These are phyloP conservation scores for Diphyllodes magnificus DNA, from an alignment of 2,113 vertebrate genomes.

Conservation along the genomic window DNA sequence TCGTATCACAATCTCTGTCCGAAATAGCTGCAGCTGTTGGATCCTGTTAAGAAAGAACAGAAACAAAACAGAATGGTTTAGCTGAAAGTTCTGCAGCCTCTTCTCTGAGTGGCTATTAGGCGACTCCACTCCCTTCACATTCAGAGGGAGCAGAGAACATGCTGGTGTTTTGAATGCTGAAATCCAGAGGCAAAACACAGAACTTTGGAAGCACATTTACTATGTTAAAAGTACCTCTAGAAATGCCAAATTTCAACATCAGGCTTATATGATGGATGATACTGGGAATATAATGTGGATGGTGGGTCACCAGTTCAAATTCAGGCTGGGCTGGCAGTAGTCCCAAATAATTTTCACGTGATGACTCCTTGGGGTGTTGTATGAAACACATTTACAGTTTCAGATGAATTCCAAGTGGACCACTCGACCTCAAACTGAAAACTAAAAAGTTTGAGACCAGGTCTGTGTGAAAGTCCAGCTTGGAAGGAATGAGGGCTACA, in stretches of 20 bases:
- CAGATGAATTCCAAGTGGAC: not conserved
- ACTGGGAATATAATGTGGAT: not conserved
- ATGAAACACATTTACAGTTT: not conserved
- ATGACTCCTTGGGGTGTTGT: not conserved
- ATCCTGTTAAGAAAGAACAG: conserved; percentile 75
- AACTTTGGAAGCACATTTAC: not conserved
- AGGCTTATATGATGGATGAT: not conserved
- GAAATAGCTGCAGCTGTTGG: conserved; percentile 84
- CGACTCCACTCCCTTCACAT: accelerated
- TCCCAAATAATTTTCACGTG: not conserved
- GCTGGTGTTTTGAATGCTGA: accelerated
- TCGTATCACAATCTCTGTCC: conserved; percentile 81
- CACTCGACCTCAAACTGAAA: not conserved
- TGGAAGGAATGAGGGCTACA: not conserved
- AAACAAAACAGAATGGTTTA: conserved; percentile 8
- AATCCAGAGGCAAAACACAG: not conserved
- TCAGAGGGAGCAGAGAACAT: not conserved
- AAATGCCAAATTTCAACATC: not conserved
- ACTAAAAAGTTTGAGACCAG: not conserved
- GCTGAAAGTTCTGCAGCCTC: not conserved
- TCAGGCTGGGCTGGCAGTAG: not conserved
- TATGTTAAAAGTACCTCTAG: not conserved
- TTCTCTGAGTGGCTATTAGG: not conserved
- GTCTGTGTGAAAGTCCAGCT: not conserved
- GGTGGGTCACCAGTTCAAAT: not conserved